Conservation (phyloP, 2,113 vertebrate genomes). For the Amblyopsis rosae region DNA sequence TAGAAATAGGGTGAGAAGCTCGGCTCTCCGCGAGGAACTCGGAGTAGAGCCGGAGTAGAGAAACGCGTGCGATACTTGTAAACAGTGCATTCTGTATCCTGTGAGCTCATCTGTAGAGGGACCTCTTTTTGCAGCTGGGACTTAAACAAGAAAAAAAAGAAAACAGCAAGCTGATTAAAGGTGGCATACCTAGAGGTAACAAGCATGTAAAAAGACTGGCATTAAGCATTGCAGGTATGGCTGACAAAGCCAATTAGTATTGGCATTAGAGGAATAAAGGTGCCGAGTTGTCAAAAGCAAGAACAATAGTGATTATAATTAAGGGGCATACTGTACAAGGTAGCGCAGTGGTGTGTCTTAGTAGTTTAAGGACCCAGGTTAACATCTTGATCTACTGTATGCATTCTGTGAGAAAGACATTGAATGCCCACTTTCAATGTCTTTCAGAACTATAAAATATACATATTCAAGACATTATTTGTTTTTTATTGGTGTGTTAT, state of each 20-base stretch:
- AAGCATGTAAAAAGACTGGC: conserved; percentile 18
- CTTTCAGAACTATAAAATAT: not conserved
- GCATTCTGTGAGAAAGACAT: not conserved
- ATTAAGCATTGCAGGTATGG: conserved; percentile 45
- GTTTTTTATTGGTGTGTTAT: too few species aligned
- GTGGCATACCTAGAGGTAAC: conserved; percentile 61
- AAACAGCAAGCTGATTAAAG: conserved; percentile 51
- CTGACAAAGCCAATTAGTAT: conserved; percentile 64
- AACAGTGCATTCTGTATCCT: conserved; percentile 30
- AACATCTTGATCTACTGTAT: not conserved
- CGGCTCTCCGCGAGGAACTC: too few species aligned
- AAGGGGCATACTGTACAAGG: conserved; percentile 3
- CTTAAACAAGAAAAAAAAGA: conserved; percentile 32
- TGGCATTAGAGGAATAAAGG: conserved; percentile 54
- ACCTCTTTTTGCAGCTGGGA: conserved; percentile 34
- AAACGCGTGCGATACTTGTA: conserved; percentile 47
- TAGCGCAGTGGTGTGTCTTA: not conserved
- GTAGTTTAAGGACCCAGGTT: not conserved
- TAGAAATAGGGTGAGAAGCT: too few species aligned
- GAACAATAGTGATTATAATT: conserved; percentile 63
- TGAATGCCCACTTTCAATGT: not conserved
- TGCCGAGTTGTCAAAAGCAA: conserved; percentile 48
- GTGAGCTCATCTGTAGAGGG: conserved; percentile 22
- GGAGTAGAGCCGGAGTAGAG: too few species aligned
- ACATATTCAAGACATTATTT: too few species aligned